A percentile compares a stretch with the other conserved stretches of the same genome.
Conservation (phyloP, 2,888 invertebrate genomes). For the Celastrina argiolus region DNA sequence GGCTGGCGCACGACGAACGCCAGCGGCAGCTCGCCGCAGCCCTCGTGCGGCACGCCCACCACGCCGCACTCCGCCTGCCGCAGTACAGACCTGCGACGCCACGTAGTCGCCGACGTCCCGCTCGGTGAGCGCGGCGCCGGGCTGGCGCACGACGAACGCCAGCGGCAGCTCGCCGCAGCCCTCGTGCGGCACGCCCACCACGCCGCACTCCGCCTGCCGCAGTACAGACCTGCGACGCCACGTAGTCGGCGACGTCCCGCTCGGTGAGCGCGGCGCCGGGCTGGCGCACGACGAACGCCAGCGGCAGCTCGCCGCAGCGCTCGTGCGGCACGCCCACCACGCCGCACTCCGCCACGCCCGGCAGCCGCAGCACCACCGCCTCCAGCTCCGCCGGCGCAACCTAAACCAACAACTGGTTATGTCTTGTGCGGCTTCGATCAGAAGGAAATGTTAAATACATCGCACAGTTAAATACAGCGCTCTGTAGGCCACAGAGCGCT, state of each 20-base stretch:
- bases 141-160: conserved; percentile 85
- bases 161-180: conserved; percentile 85
- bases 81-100: conserved; percentile 74
- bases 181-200: conserved; percentile 86
- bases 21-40: conserved; percentile 85
- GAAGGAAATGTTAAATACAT: not conserved
- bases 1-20: conserved; percentile 85
- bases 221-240: conserved; percentile 58
- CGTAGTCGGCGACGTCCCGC: conserved; percentile 75
- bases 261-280: conserved; percentile 67
- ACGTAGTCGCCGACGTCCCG: conserved; percentile 77
- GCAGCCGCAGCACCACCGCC: conserved; percentile 83
- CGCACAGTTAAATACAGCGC: too few relatives aligned
- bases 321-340: conserved; percentile 88
- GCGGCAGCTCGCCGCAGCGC: conserved; percentile 84
- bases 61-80: conserved; percentile 89
- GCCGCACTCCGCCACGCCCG: conserved; percentile 85
- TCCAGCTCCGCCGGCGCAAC: conserved; percentile 93
- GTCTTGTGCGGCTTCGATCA: too few relatives aligned
- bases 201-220: conserved; percentile 37
- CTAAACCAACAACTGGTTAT: conserved; percentile 45
- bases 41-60: conserved; percentile 85
- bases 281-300: conserved; percentile 85
- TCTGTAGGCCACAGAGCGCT: too few relatives aligned
- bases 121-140: conserved; percentile 66